Evolutionary conservation across 2,797 vertebrate genomes (phyloP).

Genomic region (Gobio occitaniae): DNA sequence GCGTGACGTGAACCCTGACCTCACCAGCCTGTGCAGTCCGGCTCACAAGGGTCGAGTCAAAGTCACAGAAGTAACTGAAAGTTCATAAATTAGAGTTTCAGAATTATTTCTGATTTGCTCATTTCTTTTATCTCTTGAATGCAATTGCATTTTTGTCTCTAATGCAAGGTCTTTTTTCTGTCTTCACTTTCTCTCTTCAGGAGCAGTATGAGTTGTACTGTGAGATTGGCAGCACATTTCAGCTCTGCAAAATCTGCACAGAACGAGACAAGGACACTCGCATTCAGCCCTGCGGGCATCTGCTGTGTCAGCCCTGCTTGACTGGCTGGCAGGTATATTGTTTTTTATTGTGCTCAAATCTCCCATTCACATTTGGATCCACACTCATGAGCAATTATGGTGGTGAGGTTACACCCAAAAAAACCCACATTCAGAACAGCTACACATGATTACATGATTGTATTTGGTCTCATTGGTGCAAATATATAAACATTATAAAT

Average conservation of each 20-base stretch:
- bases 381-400: neutral
- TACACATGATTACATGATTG: neutral
- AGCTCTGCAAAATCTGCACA: conserved; percentile 90
- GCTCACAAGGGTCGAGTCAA: conserved; percentile 71
- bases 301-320: conserved; percentile 85
- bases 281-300: conserved; percentile 87
- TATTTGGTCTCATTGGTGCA: neutral
- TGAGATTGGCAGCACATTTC: conserved; percentile 88
- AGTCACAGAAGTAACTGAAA: conserved; percentile 79
- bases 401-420: conserved; percentile 12
- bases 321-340: conserved; percentile 83
- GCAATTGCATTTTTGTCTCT: neutral
- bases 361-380: neutral
- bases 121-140: neutral
- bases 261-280: conserved; percentile 86
- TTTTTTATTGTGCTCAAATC: neutral
- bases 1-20: conserved; percentile 83
- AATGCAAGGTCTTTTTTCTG: conserved; percentile 5
- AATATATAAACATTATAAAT: neutral
- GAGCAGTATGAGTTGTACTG: conserved; percentile 90
- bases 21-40: conserved; percentile 71
- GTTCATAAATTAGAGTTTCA: neutral
- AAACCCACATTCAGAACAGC: conserved; percentile 6
- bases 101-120: neutral
- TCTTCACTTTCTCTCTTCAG: conserved; percentile 65